Evolutionary conservation across 1,140 invertebrate species (phyloP).

Genomic region (Rhagoletis pomonella): DNA sequence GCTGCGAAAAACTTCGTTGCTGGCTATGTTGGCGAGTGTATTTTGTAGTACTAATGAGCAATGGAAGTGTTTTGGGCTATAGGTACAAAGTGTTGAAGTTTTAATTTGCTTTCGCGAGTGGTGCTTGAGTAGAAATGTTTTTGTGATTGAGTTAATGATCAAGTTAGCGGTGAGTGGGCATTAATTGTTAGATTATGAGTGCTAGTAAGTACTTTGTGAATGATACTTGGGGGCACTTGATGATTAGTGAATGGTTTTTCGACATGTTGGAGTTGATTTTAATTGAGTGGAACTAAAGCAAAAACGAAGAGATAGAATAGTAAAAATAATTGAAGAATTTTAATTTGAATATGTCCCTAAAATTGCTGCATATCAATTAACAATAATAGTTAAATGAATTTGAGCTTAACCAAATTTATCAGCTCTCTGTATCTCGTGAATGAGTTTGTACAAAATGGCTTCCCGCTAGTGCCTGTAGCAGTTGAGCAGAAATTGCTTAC

Average conservation of each 20-base stretch:
- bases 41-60: not conserved
- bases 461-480: no score
- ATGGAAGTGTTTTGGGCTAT: not conserved
- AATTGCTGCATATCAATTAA: no score
- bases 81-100: not conserved
- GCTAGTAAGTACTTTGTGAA: not conserved
- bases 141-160: conserved; percentile 11
- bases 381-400: no score
- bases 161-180: conserved; percentile 35
- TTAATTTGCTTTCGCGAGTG: not conserved
- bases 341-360: no score
- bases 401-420: no score
- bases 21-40: no score
- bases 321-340: no score
- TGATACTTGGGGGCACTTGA: not conserved
- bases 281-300: not conserved
- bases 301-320: not conserved
- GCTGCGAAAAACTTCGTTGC: not conserved
- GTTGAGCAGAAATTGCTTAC: no score
- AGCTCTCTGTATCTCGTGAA: no score
- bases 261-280: not conserved
- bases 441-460: no score
- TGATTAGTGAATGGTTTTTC: not conserved
- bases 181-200: conserved; percentile 28
- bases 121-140: conserved; percentile 9